These are phyloP conservation scores for Caenorhabditis auriculariae DNA, from an alignment of 2,888 invertebrate genomes.

Conservation along the genomic window DNA sequence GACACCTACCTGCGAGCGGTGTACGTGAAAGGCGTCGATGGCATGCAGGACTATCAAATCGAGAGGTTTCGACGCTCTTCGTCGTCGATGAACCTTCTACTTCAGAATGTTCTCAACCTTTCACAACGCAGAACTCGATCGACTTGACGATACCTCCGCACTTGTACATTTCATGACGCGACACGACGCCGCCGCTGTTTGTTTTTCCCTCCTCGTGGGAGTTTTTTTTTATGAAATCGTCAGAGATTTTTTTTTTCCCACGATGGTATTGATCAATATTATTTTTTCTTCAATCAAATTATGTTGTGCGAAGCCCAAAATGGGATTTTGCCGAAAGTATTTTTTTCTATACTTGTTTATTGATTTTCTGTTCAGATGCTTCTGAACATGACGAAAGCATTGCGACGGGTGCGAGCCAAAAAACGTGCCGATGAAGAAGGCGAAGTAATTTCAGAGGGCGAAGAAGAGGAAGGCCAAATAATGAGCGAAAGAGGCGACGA, in stretches of 20 bases:
- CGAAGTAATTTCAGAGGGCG: conserved; percentile 32
- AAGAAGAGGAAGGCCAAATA: conserved; percentile 39
- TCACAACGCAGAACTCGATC: too few species aligned
- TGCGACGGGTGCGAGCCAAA: conserved; percentile 31
- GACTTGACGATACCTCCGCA: conserved; percentile 9
- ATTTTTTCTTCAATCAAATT: too few species aligned
- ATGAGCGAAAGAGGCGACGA: conserved; percentile 38
- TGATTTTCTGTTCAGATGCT: conserved; percentile 29
- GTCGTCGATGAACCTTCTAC: conserved; percentile 13
- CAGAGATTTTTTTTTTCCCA: too few species aligned
- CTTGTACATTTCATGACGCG: conserved; percentile 13
- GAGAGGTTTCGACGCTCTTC: conserved; percentile 10
- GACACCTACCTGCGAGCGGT: conserved; percentile 19
- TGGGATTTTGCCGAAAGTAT: too few species aligned
- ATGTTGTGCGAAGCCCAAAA: too few species aligned
- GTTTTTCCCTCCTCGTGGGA: too few species aligned
- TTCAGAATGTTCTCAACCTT: too few species aligned
- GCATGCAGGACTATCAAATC: conserved; percentile 20
- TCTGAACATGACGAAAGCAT: conserved; percentile 38
- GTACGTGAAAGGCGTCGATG: conserved; percentile 36
- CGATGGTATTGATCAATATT: too few species aligned
- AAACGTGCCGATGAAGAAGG: conserved; percentile 44
- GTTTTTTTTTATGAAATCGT: too few species aligned
- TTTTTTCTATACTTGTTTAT: not conserved
- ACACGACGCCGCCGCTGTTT: conserved; percentile 11